phyloP scores from a whole-genome alignment of 2,888 invertebrate genomes.

The Andricus curvator region DNA sequence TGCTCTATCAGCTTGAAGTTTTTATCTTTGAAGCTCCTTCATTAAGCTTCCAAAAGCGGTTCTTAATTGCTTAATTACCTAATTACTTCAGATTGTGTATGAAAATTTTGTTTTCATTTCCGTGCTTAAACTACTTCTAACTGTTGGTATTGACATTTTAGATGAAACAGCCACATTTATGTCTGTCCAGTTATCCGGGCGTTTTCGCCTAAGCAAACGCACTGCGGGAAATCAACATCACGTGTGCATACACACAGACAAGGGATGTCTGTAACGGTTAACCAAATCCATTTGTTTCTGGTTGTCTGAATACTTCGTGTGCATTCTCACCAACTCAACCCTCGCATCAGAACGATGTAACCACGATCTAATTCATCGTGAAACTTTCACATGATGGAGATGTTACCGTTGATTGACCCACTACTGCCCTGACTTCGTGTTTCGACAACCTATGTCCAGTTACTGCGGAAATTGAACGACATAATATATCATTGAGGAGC shows the following conservation, averaged over 20 bases:
- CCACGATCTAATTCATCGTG: slow-evolving; percentile 36
- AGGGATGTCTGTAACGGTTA: slow-evolving; percentile 29
- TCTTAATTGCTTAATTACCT: no score
- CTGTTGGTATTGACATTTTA: slow-evolving; percentile 19
- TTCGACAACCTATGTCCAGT: not conserved
- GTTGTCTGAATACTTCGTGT: slow-evolving; percentile 49
- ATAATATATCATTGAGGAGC: not conserved
- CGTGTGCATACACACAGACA: slow-evolving; percentile 42
- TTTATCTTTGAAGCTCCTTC: no score
- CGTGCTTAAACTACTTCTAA: not conserved
- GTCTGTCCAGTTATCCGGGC: slow-evolving; percentile 5
- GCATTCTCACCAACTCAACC: slow-evolving; percentile 43
- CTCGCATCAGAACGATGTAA: slow-evolving; percentile 24
- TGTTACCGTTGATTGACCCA: slow-evolving; percentile 29
- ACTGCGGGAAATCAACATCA: slow-evolving; percentile 60
- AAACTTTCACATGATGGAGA: slow-evolving; percentile 35
- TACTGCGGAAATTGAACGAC: slow-evolving; percentile 1
- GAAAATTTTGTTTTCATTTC: not conserved
- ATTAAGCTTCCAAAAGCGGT: no score
- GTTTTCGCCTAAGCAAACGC: slow-evolving; percentile 50
- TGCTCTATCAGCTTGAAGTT: no score
- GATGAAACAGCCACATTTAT: slow-evolving; percentile 8
- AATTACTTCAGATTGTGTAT: no score
- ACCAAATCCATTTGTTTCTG: slow-evolving; percentile 50
- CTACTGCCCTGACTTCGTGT: not conserved